Percentiles rank a stretch among this genome's conserved stretches.
These are phyloP conservation scores for Cochlearius cochlearius DNA, from an alignment of 2,113 vertebrate genomes.

Conservation along the genomic window DNA sequence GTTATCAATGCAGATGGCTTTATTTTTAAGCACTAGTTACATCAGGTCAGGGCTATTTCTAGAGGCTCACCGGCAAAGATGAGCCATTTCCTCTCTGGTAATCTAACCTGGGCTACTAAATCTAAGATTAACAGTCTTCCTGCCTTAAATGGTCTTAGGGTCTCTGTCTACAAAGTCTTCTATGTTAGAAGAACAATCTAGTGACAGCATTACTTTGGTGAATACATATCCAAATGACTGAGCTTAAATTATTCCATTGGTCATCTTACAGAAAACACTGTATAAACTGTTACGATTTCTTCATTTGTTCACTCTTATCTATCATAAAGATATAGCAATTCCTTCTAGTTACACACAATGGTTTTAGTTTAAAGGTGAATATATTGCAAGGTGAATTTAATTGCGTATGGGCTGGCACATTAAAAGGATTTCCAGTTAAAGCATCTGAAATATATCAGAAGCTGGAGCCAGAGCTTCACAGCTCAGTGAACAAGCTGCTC, in stretches of 20 bases:
- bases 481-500: constrained; percentile 11
- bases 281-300: neutral
- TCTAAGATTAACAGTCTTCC: constrained; percentile 31
- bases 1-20: neutral
- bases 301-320: neutral
- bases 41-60: constrained; percentile 37
- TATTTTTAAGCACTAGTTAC: constrained; percentile 41
- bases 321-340: neutral
- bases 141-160: constrained; percentile 7
- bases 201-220: neutral
- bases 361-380: neutral
- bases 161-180: neutral
- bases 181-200: neutral
- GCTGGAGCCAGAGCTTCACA: constrained; percentile 15
- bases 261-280: neutral
- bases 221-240: neutral
- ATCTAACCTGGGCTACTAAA: constrained; percentile 30
- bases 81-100: constrained; percentile 26
- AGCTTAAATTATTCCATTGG: neutral
- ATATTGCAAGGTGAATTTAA: neutral
- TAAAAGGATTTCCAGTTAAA: constrained; percentile 45
- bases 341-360: neutral
- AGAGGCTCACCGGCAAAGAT: neutral
- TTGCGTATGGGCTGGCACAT: neutral
- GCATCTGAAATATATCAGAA: neutral